phyloP scores from a whole-genome alignment of 2,797 vertebrate genomes.

The Silurus lanzhouensis region DNA sequence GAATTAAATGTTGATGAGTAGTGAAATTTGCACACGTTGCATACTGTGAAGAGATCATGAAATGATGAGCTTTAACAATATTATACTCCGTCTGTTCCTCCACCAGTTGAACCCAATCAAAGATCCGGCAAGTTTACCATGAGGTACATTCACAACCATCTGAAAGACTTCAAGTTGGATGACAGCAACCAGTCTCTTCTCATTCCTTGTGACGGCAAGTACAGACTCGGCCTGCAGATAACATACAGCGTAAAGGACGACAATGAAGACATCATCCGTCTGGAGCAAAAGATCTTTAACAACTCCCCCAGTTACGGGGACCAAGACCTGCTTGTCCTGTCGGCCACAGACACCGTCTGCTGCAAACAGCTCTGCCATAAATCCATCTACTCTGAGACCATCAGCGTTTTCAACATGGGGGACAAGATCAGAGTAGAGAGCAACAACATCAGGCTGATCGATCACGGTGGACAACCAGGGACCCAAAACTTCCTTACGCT shows the following conservation, averaged over 20 bases:
- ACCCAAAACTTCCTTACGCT: conserved; percentile 21
- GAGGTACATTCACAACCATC: fast-evolving
- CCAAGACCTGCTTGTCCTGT: fast-evolving
- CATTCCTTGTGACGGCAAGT: conserved; percentile 11
- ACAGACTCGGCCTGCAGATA: conserved; percentile 47
- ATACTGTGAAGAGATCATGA: too few relatives aligned
- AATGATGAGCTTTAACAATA: background rate
- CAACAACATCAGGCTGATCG: background rate
- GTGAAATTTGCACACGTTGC: too few relatives aligned
- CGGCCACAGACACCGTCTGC: conserved; percentile 9
- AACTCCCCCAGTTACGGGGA: background rate
- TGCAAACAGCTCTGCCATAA: background rate
- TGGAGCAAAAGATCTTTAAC: background rate
- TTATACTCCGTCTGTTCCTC: background rate
- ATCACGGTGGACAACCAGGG: fast-evolving
- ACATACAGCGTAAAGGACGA: fast-evolving
- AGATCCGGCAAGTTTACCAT: fast-evolving
- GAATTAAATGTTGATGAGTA: too few relatives aligned
- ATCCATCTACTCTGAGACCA: conserved; percentile 26
- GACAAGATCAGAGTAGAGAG: conserved; percentile 34
- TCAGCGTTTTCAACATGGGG: background rate
- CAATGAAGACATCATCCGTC: fast-evolving
- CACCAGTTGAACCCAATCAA: background rate
- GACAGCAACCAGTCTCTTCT: background rate
- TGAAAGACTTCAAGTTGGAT: background rate